A percentile compares a stretch with the other conserved stretches of the same genome.
phyloP scores from a whole-genome alignment of 2,888 invertebrate species.

The Petrophora chlorosata region DNA sequence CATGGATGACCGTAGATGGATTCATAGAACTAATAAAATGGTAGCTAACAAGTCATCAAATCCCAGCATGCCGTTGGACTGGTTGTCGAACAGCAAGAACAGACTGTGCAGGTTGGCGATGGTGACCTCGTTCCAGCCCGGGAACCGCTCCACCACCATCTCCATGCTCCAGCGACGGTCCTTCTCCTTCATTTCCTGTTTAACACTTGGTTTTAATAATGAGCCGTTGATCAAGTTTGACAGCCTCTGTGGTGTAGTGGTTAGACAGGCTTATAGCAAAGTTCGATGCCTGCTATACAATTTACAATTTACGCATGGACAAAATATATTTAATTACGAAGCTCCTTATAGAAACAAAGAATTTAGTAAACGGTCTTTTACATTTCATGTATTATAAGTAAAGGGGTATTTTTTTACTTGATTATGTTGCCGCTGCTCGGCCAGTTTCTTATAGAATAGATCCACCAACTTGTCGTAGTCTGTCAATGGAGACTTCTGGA shows the following conservation, averaged over 20 bases:
- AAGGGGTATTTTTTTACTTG: no score
- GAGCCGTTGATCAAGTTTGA: no score
- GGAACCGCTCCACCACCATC: slow-evolving; percentile 77
- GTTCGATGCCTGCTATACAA: no score
- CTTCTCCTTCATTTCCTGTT: slow-evolving; percentile 80
- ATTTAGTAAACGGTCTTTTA: no score
- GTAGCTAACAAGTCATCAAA: slow-evolving; percentile 81
- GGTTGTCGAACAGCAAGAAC: slow-evolving; percentile 82
- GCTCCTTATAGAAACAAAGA: no score
- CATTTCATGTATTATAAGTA: no score
- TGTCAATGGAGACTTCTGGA: slow-evolving; percentile 56
- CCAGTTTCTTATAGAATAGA: slow-evolving; percentile 76
- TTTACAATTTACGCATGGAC: no score
- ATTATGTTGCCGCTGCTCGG: slow-evolving; percentile 77
- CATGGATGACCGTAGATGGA: no score
- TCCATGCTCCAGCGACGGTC: slow-evolving; percentile 81
- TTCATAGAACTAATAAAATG: no score
- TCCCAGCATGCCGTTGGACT: slow-evolving; percentile 82
- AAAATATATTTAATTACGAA: no score
- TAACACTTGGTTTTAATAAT: background rate
- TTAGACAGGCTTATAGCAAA: no score
- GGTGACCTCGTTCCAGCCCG: slow-evolving; percentile 84
- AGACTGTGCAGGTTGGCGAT: slow-evolving; percentile 83
- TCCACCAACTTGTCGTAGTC: slow-evolving; percentile 82
- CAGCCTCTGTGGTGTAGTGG: no score